Conservation (phyloP, 2,888 invertebrate genomes). For the Tryphoninae sp. region DNA sequence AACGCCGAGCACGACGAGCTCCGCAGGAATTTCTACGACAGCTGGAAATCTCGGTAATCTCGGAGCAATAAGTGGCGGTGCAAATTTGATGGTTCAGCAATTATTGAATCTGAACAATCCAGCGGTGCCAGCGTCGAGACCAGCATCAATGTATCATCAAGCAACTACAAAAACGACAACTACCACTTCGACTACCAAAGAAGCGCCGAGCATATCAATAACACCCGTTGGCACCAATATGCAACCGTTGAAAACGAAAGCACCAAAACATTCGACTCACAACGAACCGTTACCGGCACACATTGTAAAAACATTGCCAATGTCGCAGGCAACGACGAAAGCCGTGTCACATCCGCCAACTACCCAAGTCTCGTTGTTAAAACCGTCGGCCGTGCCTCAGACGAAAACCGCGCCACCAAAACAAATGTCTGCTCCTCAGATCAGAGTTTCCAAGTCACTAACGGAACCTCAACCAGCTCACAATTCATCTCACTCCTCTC, state of each 20-base stretch:
- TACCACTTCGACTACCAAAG: slow-evolving; percentile 78
- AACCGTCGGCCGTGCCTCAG: slow-evolving; percentile 72
- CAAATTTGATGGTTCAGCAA: slow-evolving; percentile 72
- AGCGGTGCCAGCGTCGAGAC: slow-evolving; percentile 65
- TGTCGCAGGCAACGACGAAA: slow-evolving; percentile 62
- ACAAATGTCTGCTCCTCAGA: slow-evolving; percentile 70
- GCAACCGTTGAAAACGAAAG: slow-evolving; percentile 68
- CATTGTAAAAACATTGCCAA: slow-evolving; percentile 68
- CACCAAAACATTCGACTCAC: slow-evolving; percentile 59
- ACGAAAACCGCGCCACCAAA: slow-evolving; percentile 60
- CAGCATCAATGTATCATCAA: slow-evolving; percentile 70
- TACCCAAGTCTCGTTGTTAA: slow-evolving; percentile 75
- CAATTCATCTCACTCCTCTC: slow-evolving; percentile 70
- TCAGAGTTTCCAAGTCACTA: slow-evolving; percentile 75
- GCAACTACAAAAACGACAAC: slow-evolving; percentile 71
- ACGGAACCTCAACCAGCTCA: slow-evolving; percentile 76
- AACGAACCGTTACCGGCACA: slow-evolving; percentile 67
- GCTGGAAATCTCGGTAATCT: slow-evolving; percentile 63
- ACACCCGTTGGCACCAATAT: slow-evolving; percentile 72
- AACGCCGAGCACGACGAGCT: slow-evolving; percentile 68
- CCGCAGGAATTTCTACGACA: slow-evolving; percentile 54
- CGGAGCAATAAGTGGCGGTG: slow-evolving; percentile 63
- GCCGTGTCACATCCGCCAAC: slow-evolving; percentile 62
- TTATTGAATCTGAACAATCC: slow-evolving; percentile 71
- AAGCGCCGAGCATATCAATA: slow-evolving; percentile 82